Base-by-base conservation (phyloP, 2,797 vertebrate species). In the Argya squamiceps region DNA sequence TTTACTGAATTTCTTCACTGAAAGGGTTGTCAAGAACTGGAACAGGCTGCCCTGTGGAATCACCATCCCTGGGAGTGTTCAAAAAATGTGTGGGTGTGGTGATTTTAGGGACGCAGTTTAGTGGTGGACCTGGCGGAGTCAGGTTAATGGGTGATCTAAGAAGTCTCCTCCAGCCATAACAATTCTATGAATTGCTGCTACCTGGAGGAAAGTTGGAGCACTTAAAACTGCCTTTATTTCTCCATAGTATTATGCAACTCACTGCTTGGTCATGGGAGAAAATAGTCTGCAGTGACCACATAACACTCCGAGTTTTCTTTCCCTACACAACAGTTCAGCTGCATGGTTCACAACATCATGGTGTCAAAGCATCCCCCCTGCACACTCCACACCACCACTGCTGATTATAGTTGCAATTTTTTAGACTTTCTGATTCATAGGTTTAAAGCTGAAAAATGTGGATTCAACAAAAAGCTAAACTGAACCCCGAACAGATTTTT, bases 361-460 rank as follows among this genome's bases (percentile, higher is more conserved):
- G 44, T 1, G 4, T 13, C 6, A 50, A 60, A 49, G 7, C 24
- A 69, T 32, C 3, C 6, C 10, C 27, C 20, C 10, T 60, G 65
- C 29, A 67, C 11, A 0, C 10, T 47, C 55, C 49, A 15, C 4
- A 30, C 15, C 3, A 1, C 29, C 50, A 60, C 49, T 62, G 24
- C 26, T 58, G 30, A 68, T 69, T 49, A 15, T 12, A 91, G 49
- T 2, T 39, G n/a, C n/a, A 71, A 43, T 37, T 82, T 36, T 36
- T 73, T 13, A 44, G 59, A 46, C 9, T 4, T 41, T 49, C 44
- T 52, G 43, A 88, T 84, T 89, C 44, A 15, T 39, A 69, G 39
- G 14, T 68, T 75, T 88, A 59, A 58, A 84, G 59, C 6, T n/a
- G 52, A 84, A 96, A 94, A 94, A 79, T 60, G 70, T 26, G n/a